Evolutionary conservation across 2,797 vertebrate species (phyloP).

Genomic region (Otus scops): DNA sequence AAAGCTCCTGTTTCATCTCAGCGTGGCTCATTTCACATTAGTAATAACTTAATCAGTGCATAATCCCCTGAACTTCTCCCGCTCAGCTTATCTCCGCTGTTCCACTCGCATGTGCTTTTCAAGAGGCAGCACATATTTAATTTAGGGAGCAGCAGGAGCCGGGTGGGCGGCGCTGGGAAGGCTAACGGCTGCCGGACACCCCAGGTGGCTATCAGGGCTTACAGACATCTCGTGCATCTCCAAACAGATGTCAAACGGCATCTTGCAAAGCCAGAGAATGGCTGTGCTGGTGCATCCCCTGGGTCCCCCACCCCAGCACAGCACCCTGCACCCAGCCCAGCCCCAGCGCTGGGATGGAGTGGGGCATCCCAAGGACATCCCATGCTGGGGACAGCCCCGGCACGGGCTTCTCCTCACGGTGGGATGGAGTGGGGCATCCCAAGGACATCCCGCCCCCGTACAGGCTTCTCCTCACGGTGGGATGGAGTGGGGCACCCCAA

Average conservation of each 20-base stretch:
- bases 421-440: not conserved
- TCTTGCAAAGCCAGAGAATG: not conserved
- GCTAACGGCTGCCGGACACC: not conserved
- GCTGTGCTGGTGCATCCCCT: not conserved
- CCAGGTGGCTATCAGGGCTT: not conserved
- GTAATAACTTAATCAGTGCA: constrained; percentile 53
- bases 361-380: not conserved
- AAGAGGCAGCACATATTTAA: not conserved
- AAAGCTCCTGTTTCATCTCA: constrained; percentile 49
- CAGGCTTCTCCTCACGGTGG: no score
- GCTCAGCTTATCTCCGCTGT: not conserved
- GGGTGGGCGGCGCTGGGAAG: accelerated
- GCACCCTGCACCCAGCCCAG: not conserved
- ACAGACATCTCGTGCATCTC: not conserved
- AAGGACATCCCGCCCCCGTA: accelerated
- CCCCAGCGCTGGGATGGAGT: accelerated
- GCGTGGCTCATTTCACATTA: not conserved
- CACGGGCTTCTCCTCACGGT: no score
- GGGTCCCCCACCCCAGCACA: not conserved
- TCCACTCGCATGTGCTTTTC: not conserved
- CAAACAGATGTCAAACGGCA: not conserved
- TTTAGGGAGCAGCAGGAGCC: constrained; percentile 36
- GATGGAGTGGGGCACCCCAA: not conserved
- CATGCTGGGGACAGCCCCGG: no score
- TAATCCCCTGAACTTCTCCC: constrained; percentile 46